These are phyloP conservation scores for Mycogona germanica DNA, from an alignment of 2,888 invertebrate species.

Conservation along the genomic window DNA sequence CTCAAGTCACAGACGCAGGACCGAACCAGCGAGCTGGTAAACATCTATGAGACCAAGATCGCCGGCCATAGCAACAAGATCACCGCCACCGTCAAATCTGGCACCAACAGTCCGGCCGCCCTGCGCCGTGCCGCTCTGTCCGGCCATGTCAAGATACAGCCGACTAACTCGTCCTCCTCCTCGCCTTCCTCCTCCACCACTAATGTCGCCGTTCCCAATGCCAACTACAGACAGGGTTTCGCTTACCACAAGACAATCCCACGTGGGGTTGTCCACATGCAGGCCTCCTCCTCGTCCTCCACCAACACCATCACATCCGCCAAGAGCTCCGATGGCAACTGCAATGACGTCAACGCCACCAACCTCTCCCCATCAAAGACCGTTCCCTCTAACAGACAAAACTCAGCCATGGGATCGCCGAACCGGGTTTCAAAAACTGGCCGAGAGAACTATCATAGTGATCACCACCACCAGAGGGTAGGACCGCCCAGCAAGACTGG, in stretches of 20 bases:
- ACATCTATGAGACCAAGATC: conserved; percentile 17
- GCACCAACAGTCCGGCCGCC: too few relatives aligned
- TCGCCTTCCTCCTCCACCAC: too few relatives aligned
- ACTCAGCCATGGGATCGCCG: not conserved
- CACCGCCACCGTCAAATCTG: too few relatives aligned
- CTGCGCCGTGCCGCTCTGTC: too few relatives aligned
- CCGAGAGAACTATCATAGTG: not conserved
- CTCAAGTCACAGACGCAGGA: conserved; percentile 18
- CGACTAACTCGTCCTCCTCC: too few relatives aligned
- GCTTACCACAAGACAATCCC: too few relatives aligned
- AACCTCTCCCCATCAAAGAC: not conserved
- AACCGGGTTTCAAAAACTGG: not conserved
- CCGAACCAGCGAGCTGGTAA: conserved; percentile 16
- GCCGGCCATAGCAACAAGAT: too few relatives aligned
- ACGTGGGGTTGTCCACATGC: not conserved
- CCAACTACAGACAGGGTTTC: too few relatives aligned
- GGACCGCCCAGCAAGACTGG: not conserved
- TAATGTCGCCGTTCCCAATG: not conserved
- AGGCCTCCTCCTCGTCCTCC: conserved; percentile 1
- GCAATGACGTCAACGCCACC: not conserved
- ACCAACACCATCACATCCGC: not conserved
- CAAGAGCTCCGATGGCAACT: conserved; percentile 5
- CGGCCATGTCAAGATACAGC: too few relatives aligned
- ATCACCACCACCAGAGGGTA: not conserved
- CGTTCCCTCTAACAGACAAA: not conserved